Evolutionary conservation across 2,797 vertebrate species (phyloP), one percentile per base, ranked within the genome.

Genomic region (Enteromius radiatus): DNA sequence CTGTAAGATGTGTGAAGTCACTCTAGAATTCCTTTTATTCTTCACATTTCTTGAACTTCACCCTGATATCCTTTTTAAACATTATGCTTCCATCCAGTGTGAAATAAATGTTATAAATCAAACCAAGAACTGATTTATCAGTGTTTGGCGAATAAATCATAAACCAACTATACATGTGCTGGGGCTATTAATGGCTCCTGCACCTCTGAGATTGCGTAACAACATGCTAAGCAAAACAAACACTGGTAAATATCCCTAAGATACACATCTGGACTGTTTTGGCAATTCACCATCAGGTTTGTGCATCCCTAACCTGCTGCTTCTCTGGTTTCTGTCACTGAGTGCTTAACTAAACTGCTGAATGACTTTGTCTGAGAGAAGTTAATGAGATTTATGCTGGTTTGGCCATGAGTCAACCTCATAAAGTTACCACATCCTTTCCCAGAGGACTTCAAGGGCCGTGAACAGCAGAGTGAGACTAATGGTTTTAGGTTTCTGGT

Each of bases 361-460:
- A 78, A 14, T 78, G 12, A 61, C 75, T 33, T 73, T 73, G 19
- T 52, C 69, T 59, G 33, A 73, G 74, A 12, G 61, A 68, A 38
- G 31, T 31, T 82, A 43, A 49, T 49, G 52, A 36, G 54, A 56
- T 74, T 80, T 84, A 26, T 67, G 33, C 52, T 59, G 36, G 28
- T 76, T 80, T 86, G 79, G 79, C 76, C 69, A 47, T 52, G 19
- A 81, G 71, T 88, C 63, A 88, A 23, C n/a, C 78, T 83, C 63
- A 79, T 85, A 8, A 85, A 82, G 79, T 77, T 75, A 78, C 84
- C 61, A 64, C 23, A 80, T 86, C 17, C 84, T 84, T 83, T 84
- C 63, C 80, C 61, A 47, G 67, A 78, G 31, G 85, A 83, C 14
- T 77, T 88, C 82, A 80, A 78, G 69, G 36, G 69, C 21, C 41